Percentiles rank a stretch among this genome's conserved stretches.
phyloP scores from a whole-genome alignment of 2,888 invertebrate species.

The Perdita meconis region DNA sequence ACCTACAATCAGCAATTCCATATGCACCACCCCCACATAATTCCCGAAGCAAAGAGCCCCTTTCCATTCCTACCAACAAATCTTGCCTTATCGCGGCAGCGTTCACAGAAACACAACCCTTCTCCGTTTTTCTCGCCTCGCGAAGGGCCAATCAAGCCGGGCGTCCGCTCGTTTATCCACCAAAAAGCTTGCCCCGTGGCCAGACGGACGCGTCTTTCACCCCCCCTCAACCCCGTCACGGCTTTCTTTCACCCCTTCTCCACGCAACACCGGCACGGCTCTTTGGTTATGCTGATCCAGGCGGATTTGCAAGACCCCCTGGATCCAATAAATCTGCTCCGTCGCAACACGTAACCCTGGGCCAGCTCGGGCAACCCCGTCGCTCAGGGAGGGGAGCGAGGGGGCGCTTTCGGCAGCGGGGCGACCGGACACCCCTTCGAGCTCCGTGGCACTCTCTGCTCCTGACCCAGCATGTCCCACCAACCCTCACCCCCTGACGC shows the following conservation, averaged over 20 bases:
- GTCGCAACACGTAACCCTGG: slow-evolving; percentile 50
- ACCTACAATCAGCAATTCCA: too few relatives aligned
- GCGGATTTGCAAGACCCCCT: slow-evolving; percentile 64
- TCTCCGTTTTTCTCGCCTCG: neutral
- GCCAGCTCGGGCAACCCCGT: slow-evolving; percentile 24
- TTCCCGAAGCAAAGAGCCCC: neutral
- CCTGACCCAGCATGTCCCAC: slow-evolving; percentile 33
- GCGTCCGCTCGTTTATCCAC: neutral
- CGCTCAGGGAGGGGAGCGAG: too few relatives aligned
- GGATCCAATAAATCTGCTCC: slow-evolving; percentile 69
- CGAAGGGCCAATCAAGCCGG: neutral
- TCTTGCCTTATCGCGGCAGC: neutral
- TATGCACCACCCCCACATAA: too few relatives aligned
- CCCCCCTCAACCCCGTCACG: neutral
- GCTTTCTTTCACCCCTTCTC: slow-evolving; percentile 32
- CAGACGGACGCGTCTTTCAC: neutral
- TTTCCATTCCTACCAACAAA: neutral
- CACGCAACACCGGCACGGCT: slow-evolving; percentile 28
- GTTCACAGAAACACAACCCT: neutral
- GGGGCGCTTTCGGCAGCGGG: slow-evolving; percentile 42
- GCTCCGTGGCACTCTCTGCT: slow-evolving; percentile 10
- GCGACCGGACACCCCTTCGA: slow-evolving; percentile 31
- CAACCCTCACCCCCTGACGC: too few relatives aligned
- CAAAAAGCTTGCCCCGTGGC: neutral
- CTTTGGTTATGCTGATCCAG: slow-evolving; percentile 66